Percentiles rank a stretch among this genome's conserved stretches.
phyloP scores from a whole-genome alignment of 2,888 invertebrate species.

The Lepeophtheirus nordmannii region DNA sequence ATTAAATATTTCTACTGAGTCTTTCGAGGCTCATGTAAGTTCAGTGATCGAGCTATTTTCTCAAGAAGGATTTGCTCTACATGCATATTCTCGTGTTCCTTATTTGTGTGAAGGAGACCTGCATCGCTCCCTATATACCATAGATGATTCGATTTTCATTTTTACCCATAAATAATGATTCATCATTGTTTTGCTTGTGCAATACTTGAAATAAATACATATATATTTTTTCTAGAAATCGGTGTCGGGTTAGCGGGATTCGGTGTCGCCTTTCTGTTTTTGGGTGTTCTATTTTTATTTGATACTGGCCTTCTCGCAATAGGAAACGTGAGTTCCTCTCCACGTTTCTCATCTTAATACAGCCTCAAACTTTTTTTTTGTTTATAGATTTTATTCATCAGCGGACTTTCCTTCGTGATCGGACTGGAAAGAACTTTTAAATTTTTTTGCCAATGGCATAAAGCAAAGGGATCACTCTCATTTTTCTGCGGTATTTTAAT shows the following conservation, averaged over 20 bases:
- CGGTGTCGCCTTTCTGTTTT: slow-evolving; percentile 81
- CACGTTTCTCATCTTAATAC: background rate
- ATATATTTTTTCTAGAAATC: slow-evolving; percentile 47
- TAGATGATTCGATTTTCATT: slow-evolving; percentile 38
- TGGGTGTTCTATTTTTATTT: slow-evolving; percentile 80
- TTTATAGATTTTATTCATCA: slow-evolving; percentile 82
- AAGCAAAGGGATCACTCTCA: slow-evolving; percentile 69
- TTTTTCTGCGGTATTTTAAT: slow-evolving; percentile 85
- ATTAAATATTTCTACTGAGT: slow-evolving; percentile 33
- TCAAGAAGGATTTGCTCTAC: slow-evolving; percentile 55
- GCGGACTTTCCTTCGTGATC: slow-evolving; percentile 86
- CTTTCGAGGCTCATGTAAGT: slow-evolving; percentile 38
- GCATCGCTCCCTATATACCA: slow-evolving; percentile 43
- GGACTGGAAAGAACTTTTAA: slow-evolving; percentile 81
- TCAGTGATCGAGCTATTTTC: slow-evolving; percentile 40
- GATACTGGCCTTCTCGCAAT: slow-evolving; percentile 96
- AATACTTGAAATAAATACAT: slow-evolving; percentile 6
- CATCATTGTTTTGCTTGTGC: background rate
- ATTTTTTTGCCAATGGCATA: slow-evolving; percentile 95
- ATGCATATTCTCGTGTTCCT: slow-evolving; percentile 74
- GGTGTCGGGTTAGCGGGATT: slow-evolving; percentile 93
- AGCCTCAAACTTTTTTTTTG: slow-evolving; percentile 6
- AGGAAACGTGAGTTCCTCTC: slow-evolving; percentile 70
- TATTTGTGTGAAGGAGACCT: slow-evolving; percentile 95
- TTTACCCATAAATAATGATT: slow-evolving; percentile 17